Base-by-base conservation (phyloP, 2,888 invertebrate species). In the Tetranychus truncatus region DNA sequence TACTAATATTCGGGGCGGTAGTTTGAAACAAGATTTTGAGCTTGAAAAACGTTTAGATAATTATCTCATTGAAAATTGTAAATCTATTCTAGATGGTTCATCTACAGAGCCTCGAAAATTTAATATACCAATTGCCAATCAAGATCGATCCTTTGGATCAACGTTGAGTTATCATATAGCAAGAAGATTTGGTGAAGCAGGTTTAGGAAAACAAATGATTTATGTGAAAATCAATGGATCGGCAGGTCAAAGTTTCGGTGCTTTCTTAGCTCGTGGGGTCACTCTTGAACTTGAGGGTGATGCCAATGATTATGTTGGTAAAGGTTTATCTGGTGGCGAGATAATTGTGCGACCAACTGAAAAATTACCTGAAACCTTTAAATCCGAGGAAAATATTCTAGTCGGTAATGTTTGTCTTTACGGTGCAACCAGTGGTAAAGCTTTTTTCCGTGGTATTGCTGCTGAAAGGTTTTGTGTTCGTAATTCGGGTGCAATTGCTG, bases 191-290 rank as follows among this genome's bases (percentile, higher is more conserved):
- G 89, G 91, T 18, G 94, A 95, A 80, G 86, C 86, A 55, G 95
- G 96, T 8, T 85, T 96, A 15, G 93, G 95, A 0, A 88, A 88
- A 24, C 82, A 87, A 78, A 88, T 88, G 76, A 89, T 96, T 78
- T 88, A 90, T 80, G 90, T 99, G 75, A 87, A 87, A 66, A 85
- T 97, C 78, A 88, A 85, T 72, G 99, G 99, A 20, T 94, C 95
- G 3, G 99, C 96, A 11, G 99, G 99, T 15, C 99, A 99, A 86
- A 97, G 96, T 82, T 99, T 99, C 86, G 93, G 97, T 83, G 97
- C 97, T 7, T 99, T 99, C 85, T 85, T 99, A 80, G 89, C 91
- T 0, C 89, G 88, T 78, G 99, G 99, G 44, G 87, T 97, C 75
- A 88, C 88, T 75, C 90, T 95, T 5, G 91, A 89, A 0, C 85